Evolutionary conservation across 2,888 invertebrate species (phyloP).

Genomic region (Pachliopta kotzebuea): DNA sequence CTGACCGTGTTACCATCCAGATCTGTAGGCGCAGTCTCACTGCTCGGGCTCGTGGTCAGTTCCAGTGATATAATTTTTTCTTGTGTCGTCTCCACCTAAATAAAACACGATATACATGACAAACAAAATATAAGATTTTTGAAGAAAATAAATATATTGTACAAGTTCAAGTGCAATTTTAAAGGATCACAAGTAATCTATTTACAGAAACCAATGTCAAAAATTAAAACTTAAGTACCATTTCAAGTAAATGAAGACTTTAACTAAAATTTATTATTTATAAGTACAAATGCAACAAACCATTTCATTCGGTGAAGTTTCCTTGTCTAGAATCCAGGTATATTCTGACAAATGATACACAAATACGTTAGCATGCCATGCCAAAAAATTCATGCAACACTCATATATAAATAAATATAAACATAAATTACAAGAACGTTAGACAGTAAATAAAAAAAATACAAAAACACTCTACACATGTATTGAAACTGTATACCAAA

Average conservation of each 20-base stretch:
- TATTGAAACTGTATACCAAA: background rate
- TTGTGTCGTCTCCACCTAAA: constrained; percentile 92
- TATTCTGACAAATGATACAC: constrained; percentile 77
- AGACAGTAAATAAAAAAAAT: constrained; percentile 12
- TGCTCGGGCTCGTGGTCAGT: constrained; percentile 84
- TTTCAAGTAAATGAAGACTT: constrained; percentile 26
- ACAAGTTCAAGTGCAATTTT: background rate
- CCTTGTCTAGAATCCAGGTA: constrained; percentile 78
- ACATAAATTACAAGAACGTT: constrained; percentile 15
- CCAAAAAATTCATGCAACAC: constrained; percentile 69
- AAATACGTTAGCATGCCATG: constrained; percentile 78
- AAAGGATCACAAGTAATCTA: constrained; percentile 2
- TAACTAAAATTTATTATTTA: constrained; percentile 30
- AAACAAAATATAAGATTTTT: too few species aligned
- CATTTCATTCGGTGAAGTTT: constrained; percentile 69
- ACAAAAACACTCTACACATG: constrained; percentile 10
- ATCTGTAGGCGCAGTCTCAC: constrained; percentile 77
- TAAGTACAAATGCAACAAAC: constrained; percentile 70
- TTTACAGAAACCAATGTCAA: constrained; percentile 6
- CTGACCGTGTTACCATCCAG: constrained; percentile 54
- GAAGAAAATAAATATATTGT: background rate
- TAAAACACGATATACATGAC: constrained; percentile 17
- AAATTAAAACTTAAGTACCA: constrained; percentile 21
- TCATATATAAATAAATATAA: constrained; percentile 39
- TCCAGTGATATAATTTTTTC: constrained; percentile 95